Evolutionary conservation across 2,797 vertebrate genomes (phyloP), one percentile per base, ranked within the genome.

Genomic region (Nyctibius grandis): DNA sequence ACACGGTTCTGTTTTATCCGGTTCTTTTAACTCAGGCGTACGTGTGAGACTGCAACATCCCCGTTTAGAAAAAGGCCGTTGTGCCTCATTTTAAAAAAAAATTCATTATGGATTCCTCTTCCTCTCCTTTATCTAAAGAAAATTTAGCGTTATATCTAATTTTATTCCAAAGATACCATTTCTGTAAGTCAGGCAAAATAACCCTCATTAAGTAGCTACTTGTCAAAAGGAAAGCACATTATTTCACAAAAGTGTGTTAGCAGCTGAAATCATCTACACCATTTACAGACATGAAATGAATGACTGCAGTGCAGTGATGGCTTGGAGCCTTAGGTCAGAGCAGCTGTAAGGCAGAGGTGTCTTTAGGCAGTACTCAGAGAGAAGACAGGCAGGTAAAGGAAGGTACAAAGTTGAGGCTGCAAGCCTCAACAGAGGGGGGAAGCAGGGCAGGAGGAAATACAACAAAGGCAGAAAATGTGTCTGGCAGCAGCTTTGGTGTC

Each of bases 391-490:
- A 47, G 34, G 44, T 6, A 42, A 25, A 59, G 12, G 13, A 42
- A 40, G 18, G 19, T 50, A 20, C 8, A 53, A 48, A 59, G 7
- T 0, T 9, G 4, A 31, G 60, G 25, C 15, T 75, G 11, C 42
- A 65, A 9, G 28, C 6, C 36, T n/a, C n/a, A n/a, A n/a, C 12
- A 9, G 45, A 23, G 11, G 2, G 3, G 28, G 19, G 10, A 75
- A 56, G 8, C 12, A 61, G 5, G 9, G 31, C 11, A 61, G 22
- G 33, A 23, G 19, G 20, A 82, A 67, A 13, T 5, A 8, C 15
- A 40, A 0, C 3, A 3, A 47, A 59, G 15, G 9, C 0, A 31
- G 10, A n/a, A 28, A 21, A 50, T 2, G 5, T 7, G 6, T 9
- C 50, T 33, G 22, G 9, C 17, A 79, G 11, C 50, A 56, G 12